Conservation (phyloP, 92 coral and sea anemone genomes). For the Porites divaricata region DNA sequence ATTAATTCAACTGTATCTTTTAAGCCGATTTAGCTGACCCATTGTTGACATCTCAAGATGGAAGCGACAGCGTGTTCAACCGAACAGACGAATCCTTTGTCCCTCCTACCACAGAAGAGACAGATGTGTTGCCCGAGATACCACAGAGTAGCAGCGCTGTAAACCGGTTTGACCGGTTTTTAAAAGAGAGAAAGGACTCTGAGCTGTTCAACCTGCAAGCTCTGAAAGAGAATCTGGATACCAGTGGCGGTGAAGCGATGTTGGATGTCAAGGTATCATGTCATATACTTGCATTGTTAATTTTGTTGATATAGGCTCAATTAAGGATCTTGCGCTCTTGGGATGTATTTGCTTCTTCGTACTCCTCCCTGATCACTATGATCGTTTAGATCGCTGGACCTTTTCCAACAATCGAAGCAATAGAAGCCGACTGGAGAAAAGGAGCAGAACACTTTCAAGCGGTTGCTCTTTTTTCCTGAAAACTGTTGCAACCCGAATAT, state of each 20-base stretch:
- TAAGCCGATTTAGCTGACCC: conserved; percentile 20
- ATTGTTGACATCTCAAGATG: conserved; percentile 16
- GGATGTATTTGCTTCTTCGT: no score
- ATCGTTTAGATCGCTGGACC: no score
- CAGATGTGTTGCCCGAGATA: conserved; percentile 49
- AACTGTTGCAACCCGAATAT: no score
- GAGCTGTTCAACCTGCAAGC: conserved; percentile 64
- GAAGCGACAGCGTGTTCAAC: conserved; percentile 27
- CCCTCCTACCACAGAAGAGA: conserved; percentile 35
- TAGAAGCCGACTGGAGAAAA: no score
- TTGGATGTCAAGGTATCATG: conserved; percentile 28
- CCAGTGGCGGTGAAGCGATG: neutral
- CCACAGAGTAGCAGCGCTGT: conserved; percentile 63
- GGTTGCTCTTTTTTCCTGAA: no score
- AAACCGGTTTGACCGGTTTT: conserved; percentile 79
- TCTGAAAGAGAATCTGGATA: conserved; percentile 44
- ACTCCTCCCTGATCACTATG: no score
- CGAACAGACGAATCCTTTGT: conserved; percentile 21
- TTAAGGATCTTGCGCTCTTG: neutral
- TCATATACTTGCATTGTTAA: neutral
- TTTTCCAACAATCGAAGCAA: no score
- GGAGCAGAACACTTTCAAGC: no score
- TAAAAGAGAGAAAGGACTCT: conserved; percentile 81
- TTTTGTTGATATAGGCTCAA: neutral
- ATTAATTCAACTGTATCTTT: no score